Base-by-base conservation (phyloP, 2,113 vertebrate genomes). In the Hiodon tergisus region DNA sequence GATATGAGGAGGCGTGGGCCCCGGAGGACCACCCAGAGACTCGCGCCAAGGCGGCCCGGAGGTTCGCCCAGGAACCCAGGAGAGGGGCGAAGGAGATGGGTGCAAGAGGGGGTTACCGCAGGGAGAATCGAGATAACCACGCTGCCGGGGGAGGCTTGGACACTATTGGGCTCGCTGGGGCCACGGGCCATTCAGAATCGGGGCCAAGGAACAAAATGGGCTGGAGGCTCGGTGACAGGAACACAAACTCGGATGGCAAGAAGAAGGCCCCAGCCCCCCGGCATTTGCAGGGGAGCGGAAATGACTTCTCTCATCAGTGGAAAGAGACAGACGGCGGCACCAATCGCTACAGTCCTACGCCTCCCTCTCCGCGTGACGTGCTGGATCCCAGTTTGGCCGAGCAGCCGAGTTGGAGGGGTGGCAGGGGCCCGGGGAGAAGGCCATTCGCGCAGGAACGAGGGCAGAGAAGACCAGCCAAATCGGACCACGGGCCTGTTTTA, bases 221-320 rank as follows among this genome's bases (percentile, higher is more conserved):
- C 61, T 78, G 78, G 69, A 74, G 81, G 70, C 75, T 71, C 6
- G 72, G 79, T 9, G 81, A 82, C 48, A 50, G 68, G 46, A 72
- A 77, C n/a, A 31, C 47, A 6, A 60, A 79, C 14, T 69, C 81
- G 66, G 47, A 76, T 76, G 72, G 89, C 81, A 87, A 90, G 83
- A 87, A 88, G 85, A 86, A 90, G 87, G 79, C 75, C 80, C 1
- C 86, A 65, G 80, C 89, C 82, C 46, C 77, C 80, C 76, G 91
- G 81, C 88, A 89, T 74, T 91, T 92, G 4, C 88, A 90, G 3
- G 88, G 90, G 0, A 84, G 3, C 83, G 93, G 88, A 85, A 93
- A 91, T 75, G 89, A 72, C 79, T 78, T 80, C 81, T 80, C 82
- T 81, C 81, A 90, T 81, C 77, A 91, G 69, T 80, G 89, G 72